Conservation (phyloP, 2,113 vertebrate species). For the Stegastes partitus region DNA sequence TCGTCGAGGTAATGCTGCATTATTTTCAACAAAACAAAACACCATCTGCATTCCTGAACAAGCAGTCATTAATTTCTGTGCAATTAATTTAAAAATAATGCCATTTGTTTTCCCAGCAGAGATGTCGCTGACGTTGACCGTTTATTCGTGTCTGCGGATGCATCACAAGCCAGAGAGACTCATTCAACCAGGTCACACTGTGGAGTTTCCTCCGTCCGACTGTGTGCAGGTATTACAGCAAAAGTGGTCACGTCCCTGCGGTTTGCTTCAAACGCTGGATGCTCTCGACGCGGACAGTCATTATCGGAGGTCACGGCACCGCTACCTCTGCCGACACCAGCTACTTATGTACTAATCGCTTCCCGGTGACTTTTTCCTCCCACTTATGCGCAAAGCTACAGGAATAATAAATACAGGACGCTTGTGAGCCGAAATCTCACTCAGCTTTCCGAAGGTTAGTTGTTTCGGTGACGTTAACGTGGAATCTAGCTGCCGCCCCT, state of each 20-base stretch:
- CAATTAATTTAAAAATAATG: conserved; percentile 7
- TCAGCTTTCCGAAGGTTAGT: not conserved
- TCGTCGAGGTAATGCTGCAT: too few relatives aligned
- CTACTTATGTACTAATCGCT: conserved; percentile 16
- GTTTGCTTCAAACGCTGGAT: conserved; percentile 2
- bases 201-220: not conserved
- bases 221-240: not conserved
- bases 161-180: conserved; percentile 5
- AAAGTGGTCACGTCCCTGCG: not conserved
- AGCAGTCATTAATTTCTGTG: conserved; percentile 18
- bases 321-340: not conserved
- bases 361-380: conserved; percentile 16
- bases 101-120: conserved; percentile 17
- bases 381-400: conserved; percentile 2
- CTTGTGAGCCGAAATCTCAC: not conserved
- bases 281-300: not conserved
- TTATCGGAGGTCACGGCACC: conserved; percentile 3
- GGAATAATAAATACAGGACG: conserved; percentile 13
- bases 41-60: not conserved
- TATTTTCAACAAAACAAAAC: too few relatives aligned
- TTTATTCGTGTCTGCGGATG: conserved; percentile 23
- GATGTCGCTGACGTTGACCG: conserved; percentile 12
- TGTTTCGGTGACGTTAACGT: not conserved
- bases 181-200: not conserved
- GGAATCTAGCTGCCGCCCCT: not conserved